Conservation (phyloP, 2,113 vertebrate species). For the Cacatua alba region DNA sequence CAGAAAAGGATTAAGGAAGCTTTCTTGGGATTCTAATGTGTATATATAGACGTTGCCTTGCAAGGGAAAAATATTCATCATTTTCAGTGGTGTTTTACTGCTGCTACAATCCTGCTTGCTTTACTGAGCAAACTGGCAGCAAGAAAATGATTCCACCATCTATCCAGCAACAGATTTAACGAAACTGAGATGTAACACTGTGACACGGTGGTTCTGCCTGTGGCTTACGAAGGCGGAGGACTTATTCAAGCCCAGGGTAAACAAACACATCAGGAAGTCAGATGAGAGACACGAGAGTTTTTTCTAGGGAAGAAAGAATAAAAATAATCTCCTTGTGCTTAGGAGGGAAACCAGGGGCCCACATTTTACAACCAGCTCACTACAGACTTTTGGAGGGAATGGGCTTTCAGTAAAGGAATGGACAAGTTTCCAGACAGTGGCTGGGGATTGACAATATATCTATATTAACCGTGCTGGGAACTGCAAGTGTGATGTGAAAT, state of each 20-base stretch:
- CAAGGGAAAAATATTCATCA: background rate
- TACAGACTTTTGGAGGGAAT: slow-evolving; percentile 7
- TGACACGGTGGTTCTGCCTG: background rate
- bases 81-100: background rate
- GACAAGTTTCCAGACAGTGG: slow-evolving; percentile 42
- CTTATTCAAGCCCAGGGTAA: slow-evolving; percentile 8
- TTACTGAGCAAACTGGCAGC: background rate
- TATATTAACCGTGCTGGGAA: slow-evolving; percentile 45
- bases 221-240: background rate
- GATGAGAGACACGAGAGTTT: slow-evolving; percentile 1
- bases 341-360: slow-evolving; percentile 52
- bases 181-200: background rate
- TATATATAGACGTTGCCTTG: background rate
- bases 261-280: slow-evolving; percentile 40
- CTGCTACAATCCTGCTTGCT: background rate
- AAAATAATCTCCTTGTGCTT: slow-evolving; percentile 51
- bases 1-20: background rate
- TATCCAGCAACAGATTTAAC: background rate
- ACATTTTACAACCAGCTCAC: background rate
- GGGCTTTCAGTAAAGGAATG: slow-evolving; percentile 18
- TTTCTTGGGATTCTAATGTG: background rate
- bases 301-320: slow-evolving; percentile 32
- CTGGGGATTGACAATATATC: slow-evolving; percentile 45
- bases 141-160: background rate
- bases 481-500: slow-evolving; percentile 50